These are phyloP conservation scores for Turdus rufiventris DNA, from an alignment of 2,113 vertebrate genomes.

Conservation along the genomic window DNA sequence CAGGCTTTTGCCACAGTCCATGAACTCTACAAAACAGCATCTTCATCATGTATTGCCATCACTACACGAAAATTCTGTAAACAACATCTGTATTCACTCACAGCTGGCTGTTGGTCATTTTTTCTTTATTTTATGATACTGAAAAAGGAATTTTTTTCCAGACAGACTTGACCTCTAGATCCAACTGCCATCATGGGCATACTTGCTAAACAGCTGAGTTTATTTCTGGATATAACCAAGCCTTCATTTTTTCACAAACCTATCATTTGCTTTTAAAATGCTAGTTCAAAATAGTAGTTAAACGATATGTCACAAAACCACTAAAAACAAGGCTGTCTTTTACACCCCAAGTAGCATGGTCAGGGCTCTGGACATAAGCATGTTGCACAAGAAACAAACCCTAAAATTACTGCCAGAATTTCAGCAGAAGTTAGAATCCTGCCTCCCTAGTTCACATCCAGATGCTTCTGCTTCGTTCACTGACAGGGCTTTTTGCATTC, in stretches of 20 bases:
- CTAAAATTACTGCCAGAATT: not conserved
- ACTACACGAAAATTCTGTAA: not conserved
- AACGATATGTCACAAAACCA: not conserved
- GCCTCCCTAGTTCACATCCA: not conserved
- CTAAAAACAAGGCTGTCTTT: conserved; percentile 29
- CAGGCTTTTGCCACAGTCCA: not conserved
- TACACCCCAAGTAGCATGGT: not conserved
- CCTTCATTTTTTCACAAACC: conserved; percentile 14
- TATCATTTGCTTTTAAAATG: conserved; percentile 25
- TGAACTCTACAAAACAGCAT: not conserved
- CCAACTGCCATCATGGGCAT: fast-evolving
- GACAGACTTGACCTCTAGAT: not conserved
- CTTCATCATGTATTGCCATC: not conserved
- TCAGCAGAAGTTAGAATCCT: not conserved
- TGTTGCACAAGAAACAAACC: not conserved
- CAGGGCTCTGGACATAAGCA: not conserved
- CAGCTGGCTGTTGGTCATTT: not conserved
- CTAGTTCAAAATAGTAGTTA: not conserved
- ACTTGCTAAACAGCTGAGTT: not conserved
- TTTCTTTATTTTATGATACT: not conserved
- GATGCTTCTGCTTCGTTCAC: not conserved
- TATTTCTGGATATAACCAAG: conserved; percentile 38
- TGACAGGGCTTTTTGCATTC: not conserved
- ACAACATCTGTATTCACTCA: conserved; percentile 6
- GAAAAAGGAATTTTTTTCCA: not conserved